phyloP scores from a whole-genome alignment of 2,113 vertebrate genomes.

The Entomyzon cyanotis region DNA sequence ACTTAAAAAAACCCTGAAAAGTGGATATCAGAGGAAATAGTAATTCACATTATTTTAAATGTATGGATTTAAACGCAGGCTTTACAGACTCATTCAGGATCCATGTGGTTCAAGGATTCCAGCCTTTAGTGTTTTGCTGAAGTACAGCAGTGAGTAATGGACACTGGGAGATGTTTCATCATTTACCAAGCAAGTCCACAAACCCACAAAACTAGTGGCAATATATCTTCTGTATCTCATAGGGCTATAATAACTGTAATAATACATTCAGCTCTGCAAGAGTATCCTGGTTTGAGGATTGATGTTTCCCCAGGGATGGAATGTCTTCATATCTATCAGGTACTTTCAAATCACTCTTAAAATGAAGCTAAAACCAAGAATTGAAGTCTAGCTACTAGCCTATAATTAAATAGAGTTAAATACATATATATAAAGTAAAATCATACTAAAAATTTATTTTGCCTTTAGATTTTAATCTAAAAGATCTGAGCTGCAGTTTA shows the following conservation, averaged over 20 bases:
- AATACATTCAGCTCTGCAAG: background rate
- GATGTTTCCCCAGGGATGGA: background rate
- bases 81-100: background rate
- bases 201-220: background rate
- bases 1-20: background rate
- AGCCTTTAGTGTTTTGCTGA: background rate
- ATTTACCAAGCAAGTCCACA: background rate
- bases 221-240: background rate
- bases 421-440: background rate
- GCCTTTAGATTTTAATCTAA: background rate
- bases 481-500: background rate
- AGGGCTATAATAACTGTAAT: background rate
- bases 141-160: background rate
- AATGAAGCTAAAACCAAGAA: background rate
- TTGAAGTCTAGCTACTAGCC: background rate
- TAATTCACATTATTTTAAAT: background rate
- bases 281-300: background rate
- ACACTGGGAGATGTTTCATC: background rate
- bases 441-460: background rate
- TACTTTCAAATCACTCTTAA: background rate
- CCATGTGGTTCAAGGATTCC: background rate
- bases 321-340: background rate
- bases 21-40: background rate
- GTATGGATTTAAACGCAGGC: background rate
- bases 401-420: background rate